These are phyloP conservation scores for Zeus faber DNA, from an alignment of 2,113 vertebrate genomes.

Conservation along the genomic window DNA sequence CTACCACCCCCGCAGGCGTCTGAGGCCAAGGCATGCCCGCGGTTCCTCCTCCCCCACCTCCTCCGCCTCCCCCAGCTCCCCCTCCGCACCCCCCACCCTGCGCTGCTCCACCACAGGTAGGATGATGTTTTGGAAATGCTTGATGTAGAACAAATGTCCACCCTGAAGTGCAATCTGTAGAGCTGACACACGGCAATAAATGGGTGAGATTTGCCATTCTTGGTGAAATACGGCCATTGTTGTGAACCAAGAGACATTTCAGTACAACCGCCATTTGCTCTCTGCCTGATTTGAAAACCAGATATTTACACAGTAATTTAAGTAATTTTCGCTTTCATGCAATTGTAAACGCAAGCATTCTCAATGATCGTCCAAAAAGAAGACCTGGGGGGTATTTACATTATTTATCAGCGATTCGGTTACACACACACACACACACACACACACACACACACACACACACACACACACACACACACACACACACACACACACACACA, in stretches of 20 bases:
- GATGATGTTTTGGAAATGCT: too few relatives aligned
- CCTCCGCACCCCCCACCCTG: constrained; percentile 44
- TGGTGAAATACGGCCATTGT: too few relatives aligned
- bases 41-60: constrained; percentile 43
- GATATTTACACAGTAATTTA: too few relatives aligned
- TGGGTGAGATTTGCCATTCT: too few relatives aligned
- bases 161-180: too few relatives aligned
- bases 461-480: constrained; percentile 9
- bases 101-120: constrained; percentile 55
- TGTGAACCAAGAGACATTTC: too few relatives aligned
- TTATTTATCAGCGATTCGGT: constrained; percentile 59
- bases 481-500: constrained; percentile 2
- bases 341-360: constrained; percentile 28
- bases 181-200: too few relatives aligned
- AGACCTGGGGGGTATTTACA: constrained; percentile 55
- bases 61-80: constrained; percentile 37
- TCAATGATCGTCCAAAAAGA: constrained; percentile 24
- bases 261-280: too few relatives aligned
- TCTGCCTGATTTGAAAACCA: too few relatives aligned
- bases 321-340: too few relatives aligned
- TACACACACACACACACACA: constrained; percentile 29
- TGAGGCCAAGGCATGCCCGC: constrained; percentile 50
- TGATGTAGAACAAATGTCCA: too few relatives aligned
- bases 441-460: constrained; percentile 10
- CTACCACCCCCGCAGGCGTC: constrained; percentile 35